Percentiles rank a stretch among this genome's conserved stretches.
Conservation (phyloP, 1,140 invertebrate genomes). For the Drosophila pruinosa region DNA sequence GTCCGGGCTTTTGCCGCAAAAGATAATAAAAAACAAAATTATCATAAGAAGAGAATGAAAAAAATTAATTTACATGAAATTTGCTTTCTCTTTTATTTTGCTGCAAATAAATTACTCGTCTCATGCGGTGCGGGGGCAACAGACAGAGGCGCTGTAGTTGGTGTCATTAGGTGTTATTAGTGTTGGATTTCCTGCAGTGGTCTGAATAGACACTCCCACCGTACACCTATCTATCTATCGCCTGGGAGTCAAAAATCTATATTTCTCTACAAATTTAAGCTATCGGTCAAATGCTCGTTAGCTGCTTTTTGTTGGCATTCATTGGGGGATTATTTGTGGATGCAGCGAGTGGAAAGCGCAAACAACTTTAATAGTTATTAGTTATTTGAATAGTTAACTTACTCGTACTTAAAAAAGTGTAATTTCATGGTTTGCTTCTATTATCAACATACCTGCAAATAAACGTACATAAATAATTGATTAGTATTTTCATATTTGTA, state of each 20-base stretch:
- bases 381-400: constrained; percentile 18
- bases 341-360: constrained; percentile 4
- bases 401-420: neutral
- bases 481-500: neutral
- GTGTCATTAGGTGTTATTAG: constrained; percentile 48
- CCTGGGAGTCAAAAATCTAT: neutral
- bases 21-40: constrained; percentile 60
- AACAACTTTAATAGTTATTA: constrained; percentile 4
- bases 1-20: constrained; percentile 4
- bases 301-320: neutral
- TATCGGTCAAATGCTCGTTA: neutral
- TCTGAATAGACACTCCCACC: constrained; percentile 31
- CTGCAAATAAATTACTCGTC: constrained; percentile 47
- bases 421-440: neutral
- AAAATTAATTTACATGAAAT: constrained; percentile 65
- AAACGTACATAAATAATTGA: constrained; percentile 9
- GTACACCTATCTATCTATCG: too few relatives aligned
- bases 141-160: neutral
- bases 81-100: constrained; percentile 26
- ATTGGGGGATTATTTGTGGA: constrained; percentile 5
- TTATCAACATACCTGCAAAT: constrained; percentile 34
- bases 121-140: neutral
- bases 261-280: neutral
- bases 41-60: constrained; percentile 55
- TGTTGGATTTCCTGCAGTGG: constrained; percentile 36